Evolutionary conservation across 2,888 invertebrate species (phyloP).

Genomic region (Lamproptera curius): DNA sequence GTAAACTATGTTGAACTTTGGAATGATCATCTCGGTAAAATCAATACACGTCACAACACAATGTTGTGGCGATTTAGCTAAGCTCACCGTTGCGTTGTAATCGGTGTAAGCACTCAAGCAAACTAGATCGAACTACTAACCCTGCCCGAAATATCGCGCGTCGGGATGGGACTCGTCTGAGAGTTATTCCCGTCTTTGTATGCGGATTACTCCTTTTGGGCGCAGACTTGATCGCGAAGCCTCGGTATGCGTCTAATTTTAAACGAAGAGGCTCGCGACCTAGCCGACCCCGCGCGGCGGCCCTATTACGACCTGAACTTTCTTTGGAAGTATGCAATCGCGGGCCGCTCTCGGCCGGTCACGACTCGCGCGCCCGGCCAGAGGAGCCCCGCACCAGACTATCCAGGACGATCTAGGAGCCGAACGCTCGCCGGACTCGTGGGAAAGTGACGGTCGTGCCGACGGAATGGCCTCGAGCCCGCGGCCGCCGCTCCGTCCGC

Average conservation of each 20-base stretch:
- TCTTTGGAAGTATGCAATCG: constrained; percentile 73
- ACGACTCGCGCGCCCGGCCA: constrained; percentile 60
- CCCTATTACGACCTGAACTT: constrained; percentile 76
- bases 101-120: constrained; percentile 8
- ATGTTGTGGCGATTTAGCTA: not conserved
- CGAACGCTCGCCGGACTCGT: constrained; percentile 47
- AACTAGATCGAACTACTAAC: constrained; percentile 61
- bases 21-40: not conserved
- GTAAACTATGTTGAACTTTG: not conserved
- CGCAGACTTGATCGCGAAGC: constrained; percentile 54
- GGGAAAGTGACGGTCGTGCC: constrained; percentile 67
- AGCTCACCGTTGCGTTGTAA: constrained; percentile 23
- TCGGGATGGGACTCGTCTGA: constrained; percentile 52
- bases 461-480: constrained; percentile 41
- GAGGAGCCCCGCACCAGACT: constrained; percentile 59
- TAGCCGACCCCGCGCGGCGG: constrained; percentile 72
- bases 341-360: constrained; percentile 55
- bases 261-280: constrained; percentile 76
- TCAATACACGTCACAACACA: not conserved
- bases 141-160: constrained; percentile 68
- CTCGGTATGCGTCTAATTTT: constrained; percentile 77
- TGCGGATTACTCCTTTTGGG: constrained; percentile 57
- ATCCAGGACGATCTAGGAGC: constrained; percentile 62
- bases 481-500: constrained; percentile 29
- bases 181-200: constrained; percentile 63